Percentiles rank a stretch among this genome's conserved stretches.
Conservation (phyloP, 2,888 invertebrate species). For the Diplazon laetatorius region DNA sequence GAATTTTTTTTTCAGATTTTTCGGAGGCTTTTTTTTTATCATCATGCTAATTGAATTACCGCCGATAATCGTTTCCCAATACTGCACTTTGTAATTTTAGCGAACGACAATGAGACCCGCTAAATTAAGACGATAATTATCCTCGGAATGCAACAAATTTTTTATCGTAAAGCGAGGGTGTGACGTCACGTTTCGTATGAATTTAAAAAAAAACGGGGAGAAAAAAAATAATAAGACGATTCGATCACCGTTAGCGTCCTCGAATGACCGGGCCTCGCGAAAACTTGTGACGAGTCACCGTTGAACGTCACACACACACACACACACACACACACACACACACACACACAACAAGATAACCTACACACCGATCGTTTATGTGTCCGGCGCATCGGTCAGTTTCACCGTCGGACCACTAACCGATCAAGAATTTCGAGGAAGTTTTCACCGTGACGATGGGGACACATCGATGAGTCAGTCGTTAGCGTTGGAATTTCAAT, state of each 20-base stretch:
- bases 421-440: slow-evolving; percentile 29
- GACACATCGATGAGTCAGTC: slow-evolving; percentile 47
- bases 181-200: slow-evolving; percentile 14
- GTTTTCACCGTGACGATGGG: slow-evolving; percentile 28
- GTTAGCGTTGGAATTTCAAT: slow-evolving; percentile 50
- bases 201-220: background rate
- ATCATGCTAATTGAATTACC: too few relatives aligned
- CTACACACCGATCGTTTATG: background rate
- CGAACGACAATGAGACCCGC: slow-evolving; percentile 31
- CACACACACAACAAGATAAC: background rate
- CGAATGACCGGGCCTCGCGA: background rate
- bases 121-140: slow-evolving; percentile 9
- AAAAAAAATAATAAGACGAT: background rate
- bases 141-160: slow-evolving; percentile 2
- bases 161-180: slow-evolving; percentile 14
- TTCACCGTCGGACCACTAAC: slow-evolving; percentile 2
- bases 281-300: slow-evolving; percentile 22
- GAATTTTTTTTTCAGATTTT: too few relatives aligned
- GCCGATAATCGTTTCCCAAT: too few relatives aligned
- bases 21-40: too few relatives aligned
- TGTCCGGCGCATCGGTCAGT: background rate
- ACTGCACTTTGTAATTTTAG: too few relatives aligned
- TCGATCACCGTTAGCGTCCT: slow-evolving; percentile 2
- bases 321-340: background rate
- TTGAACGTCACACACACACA: background rate